phyloP scores from a whole-genome alignment of 35 echinoderm and acorn worm species.

The Heliocidaris tuberculata region DNA sequence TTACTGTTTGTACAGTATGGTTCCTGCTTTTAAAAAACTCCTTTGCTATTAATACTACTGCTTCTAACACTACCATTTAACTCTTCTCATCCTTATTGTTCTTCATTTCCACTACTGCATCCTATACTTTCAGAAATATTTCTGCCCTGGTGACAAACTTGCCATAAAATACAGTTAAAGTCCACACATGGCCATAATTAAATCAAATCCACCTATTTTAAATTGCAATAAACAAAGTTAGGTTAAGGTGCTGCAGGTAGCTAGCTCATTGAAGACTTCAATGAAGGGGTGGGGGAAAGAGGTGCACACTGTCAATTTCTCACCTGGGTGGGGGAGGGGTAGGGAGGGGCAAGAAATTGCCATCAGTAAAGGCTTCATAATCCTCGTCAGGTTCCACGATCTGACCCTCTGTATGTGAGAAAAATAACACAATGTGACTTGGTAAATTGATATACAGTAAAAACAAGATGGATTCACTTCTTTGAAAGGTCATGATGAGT shows the following conservation, averaged over 20 bases:
- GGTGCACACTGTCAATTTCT: neutral
- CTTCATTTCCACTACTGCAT: no score
- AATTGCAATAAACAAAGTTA: neutral
- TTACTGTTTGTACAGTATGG: neutral
- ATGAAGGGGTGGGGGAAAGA: neutral
- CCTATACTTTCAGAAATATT: no score
- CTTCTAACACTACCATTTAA: neutral
- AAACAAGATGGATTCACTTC: no score
- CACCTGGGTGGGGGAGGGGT: slow-evolving; percentile 62
- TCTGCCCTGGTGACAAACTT: no score
- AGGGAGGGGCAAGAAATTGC: slow-evolving; percentile 57
- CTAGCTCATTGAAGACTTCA: neutral
- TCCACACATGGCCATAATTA: no score
- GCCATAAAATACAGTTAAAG: no score
- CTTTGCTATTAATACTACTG: neutral
- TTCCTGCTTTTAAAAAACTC: no score
- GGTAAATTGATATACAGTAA: no score
- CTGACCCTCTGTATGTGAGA: slow-evolving; percentile 50
- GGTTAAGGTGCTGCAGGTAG: neutral
- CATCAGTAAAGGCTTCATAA: slow-evolving; percentile 43
- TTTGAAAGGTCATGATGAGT: no score
- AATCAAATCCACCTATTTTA: no score
- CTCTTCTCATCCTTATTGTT: neutral
- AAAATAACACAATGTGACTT: slow-evolving; percentile 11
- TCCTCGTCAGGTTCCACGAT: slow-evolving; percentile 64